Evolutionary conservation across 92 coral and sea anemone species (phyloP).

Genomic region (Parazoanthus swiftii): DNA sequence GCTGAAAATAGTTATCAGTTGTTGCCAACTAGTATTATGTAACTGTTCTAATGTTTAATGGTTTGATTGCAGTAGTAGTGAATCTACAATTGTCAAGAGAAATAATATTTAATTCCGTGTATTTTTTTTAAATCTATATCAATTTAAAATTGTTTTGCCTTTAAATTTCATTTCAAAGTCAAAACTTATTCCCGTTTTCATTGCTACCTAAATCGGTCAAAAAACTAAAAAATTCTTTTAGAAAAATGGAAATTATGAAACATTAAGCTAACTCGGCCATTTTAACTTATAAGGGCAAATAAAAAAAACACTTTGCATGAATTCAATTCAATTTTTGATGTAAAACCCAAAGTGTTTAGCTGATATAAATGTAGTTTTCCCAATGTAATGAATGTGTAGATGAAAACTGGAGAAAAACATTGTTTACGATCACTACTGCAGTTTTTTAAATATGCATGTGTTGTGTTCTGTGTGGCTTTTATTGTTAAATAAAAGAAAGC

Average conservation of each 20-base stretch:
- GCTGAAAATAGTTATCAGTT: constrained; percentile 5
- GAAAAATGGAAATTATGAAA: constrained; percentile 13
- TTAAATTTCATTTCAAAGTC: constrained; percentile 11
- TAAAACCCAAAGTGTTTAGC: constrained; percentile 10
- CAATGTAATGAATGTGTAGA: constrained; percentile 13
- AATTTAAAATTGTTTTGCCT: constrained; percentile 11
- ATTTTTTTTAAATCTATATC: constrained; percentile 6
- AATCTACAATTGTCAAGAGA: constrained; percentile 7
- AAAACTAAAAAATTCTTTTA: constrained; percentile 9
- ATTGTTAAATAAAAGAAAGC: constrained; percentile 8
- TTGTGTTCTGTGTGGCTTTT: constrained; percentile 15
- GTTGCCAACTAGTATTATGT: constrained; percentile 2
- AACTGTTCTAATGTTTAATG: background rate
- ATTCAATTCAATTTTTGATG: constrained; percentile 11
- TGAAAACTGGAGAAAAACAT: constrained; percentile 13
- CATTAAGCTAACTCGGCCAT: background rate
- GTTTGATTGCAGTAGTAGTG: background rate
- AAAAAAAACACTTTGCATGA: background rate
- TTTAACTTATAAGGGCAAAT: background rate
- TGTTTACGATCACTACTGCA: constrained; percentile 15
- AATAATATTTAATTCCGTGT: constrained; percentile 1
- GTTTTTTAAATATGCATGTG: constrained; percentile 5
- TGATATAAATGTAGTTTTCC: constrained; percentile 12
- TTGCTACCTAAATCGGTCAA: background rate
- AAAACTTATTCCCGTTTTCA: background rate